These are phyloP conservation scores for Calycopis cecrops DNA, from an alignment of 1,140 invertebrate species.

Conservation along the genomic window DNA sequence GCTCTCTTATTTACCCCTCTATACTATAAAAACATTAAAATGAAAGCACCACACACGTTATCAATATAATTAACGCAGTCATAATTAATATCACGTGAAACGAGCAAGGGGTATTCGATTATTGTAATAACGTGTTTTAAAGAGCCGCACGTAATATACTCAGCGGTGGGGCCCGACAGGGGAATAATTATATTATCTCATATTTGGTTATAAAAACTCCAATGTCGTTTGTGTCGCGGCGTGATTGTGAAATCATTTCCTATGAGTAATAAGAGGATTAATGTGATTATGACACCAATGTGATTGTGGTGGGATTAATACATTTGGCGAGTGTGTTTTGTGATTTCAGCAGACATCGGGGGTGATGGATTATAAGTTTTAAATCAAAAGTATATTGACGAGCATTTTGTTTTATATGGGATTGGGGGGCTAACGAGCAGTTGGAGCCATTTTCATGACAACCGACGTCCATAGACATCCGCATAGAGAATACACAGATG, in stretches of 20 bases:
- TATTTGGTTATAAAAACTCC: slow-evolving; percentile 30
- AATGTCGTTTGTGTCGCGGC: slow-evolving; percentile 11
- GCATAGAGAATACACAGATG: no score
- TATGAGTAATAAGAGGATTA: slow-evolving; percentile 4
- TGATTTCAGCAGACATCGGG: no score
- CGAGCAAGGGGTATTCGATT: slow-evolving; percentile 25
- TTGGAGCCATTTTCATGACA: no score
- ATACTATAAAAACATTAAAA: neutral
- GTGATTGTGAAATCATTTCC: neutral
- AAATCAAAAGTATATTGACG: no score
- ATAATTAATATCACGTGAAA: slow-evolving; percentile 24
- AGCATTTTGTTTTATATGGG: no score
- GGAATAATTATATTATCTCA: slow-evolving; percentile 61
- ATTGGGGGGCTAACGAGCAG: no score
- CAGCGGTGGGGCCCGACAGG: slow-evolving; percentile 25
- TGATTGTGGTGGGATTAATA: neutral
- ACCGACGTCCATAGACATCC: no score
- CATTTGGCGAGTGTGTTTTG: no score
- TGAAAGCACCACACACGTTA: no score
- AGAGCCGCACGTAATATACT: slow-evolving; percentile 28
- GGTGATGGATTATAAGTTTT: no score
- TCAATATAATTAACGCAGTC: slow-evolving; percentile 27
- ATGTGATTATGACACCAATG: neutral
- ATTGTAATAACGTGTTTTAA: slow-evolving; percentile 43
- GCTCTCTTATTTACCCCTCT: no score